phyloP scores from a whole-genome alignment of 2,113 vertebrate genomes.

The Pantherophis guttatus region DNA sequence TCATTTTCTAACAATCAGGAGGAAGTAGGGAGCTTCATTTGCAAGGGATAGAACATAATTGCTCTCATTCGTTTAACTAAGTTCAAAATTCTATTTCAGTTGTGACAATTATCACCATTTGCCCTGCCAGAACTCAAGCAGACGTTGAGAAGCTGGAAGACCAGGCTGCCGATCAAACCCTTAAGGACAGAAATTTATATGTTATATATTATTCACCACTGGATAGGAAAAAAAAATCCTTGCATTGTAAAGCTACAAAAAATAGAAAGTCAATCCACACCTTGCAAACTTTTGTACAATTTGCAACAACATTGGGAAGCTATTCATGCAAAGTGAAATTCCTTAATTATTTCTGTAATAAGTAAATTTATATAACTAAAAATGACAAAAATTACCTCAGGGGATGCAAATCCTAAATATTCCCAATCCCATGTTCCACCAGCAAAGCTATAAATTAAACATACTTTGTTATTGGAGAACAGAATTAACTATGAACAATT shows the following conservation, averaged over 20 bases:
- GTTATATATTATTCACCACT: neutral
- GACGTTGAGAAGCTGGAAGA: neutral
- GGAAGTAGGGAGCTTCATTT: neutral
- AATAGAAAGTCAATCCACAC: slow-evolving; percentile 43
- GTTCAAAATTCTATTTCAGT: neutral
- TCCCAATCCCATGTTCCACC: slow-evolving; percentile 99
- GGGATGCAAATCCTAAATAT: slow-evolving; percentile 96
- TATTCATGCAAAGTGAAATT: slow-evolving; percentile 56
- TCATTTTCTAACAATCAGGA: neutral
- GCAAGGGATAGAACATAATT: neutral
- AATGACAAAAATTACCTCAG: slow-evolving; percentile 82
- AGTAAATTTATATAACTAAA: slow-evolving; percentile 44
- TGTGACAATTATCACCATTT: neutral
- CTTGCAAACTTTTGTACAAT: slow-evolving; percentile 37
- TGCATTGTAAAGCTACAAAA: slow-evolving; percentile 57
- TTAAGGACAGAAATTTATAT: neutral
- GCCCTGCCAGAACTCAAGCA: neutral
- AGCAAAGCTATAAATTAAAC: slow-evolving; percentile 85
- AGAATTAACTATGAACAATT: slow-evolving; percentile 27
- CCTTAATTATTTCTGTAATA: slow-evolving; percentile 58
- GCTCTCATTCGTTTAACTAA: neutral
- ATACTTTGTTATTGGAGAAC: slow-evolving; percentile 53
- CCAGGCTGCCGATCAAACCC: neutral
- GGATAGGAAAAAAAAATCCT: slow-evolving; percentile 51
- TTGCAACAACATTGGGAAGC: slow-evolving; percentile 46